Base-by-base conservation (phyloP, 2,113 vertebrate genomes). In the Gulo gulo region DNA sequence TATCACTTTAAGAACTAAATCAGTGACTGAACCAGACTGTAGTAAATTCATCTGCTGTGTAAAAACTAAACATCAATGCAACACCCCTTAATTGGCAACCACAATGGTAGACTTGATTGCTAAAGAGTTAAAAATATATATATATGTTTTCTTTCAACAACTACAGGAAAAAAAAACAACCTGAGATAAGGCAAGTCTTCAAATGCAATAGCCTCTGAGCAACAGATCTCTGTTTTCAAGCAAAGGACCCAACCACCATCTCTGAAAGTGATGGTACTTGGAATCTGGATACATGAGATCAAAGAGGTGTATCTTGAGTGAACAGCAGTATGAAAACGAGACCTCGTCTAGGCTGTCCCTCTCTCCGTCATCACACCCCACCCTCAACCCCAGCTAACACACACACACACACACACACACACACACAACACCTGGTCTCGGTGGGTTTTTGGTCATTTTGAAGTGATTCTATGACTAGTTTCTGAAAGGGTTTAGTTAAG, bases 161-260 rank as follows among this genome's bases (percentile, higher is more conserved):
- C 29, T 24, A 55, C 61, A 78, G 26, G 65, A 55, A n/a, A 0
- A 55, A 79, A 80, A 34, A 21, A 57, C 7, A 67, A 10, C 9
- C 76, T 91, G 63, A 88, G n/a, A 84, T 80, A 31, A 87, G 6
- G 15, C 29, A 79, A 65, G 31, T 42, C 18, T 82, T 86, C 73
- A 82, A 67, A 67, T 55, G 47, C 36, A 67, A 39, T 12, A 39
- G 20, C 47, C 7, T 57, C 36, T 92, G 29, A 92, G 47, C 29
- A 94, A 93, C 42, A 83, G 42, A 89, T 84, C 86, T 84, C 61
- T 50, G 18, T 92, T 80, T 92, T 71, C 29, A 93, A 93, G 47
- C 24, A 69, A 67, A 21, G 26, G 31, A 88, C 18, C 23, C 45
- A 76, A 15, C 13, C 39, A 55, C 7, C 59, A 69, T 34, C 94